Base-by-base conservation (phyloP, 2,888 invertebrate species). In the Patella caerulea region DNA sequence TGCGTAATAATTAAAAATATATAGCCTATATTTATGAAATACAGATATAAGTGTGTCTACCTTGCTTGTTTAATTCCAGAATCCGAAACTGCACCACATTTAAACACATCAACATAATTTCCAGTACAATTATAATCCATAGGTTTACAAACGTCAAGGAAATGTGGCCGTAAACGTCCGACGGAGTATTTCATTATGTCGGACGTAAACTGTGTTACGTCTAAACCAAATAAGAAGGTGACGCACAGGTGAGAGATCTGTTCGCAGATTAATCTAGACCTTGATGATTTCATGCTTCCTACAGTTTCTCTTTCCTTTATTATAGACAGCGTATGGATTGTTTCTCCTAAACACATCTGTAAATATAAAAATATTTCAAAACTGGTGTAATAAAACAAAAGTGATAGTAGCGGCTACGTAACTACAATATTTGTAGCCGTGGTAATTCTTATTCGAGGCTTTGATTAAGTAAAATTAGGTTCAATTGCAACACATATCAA, bases 111-210 rank as follows among this genome's bases (percentile, higher is more conserved):
- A 9, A 87, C 73, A 71, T 83, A 86, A n/a, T 71, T 55, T 73
- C 71, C 56, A 5, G 72, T 19, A 29, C 81, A 80, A 56, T 80
- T 72, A 12, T 15, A 54, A 55, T 77, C 75, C 11, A 86, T 74
- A 1, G 98, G 98, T 76, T 94, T 92, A 89, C 98, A 99, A 0
- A 98, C 95, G 84, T 94, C 94, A 90, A 97, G 94, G 93, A 98
- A 99, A 92, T 99, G 98, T 56, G 98, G 98, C 86, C 98, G 93
- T 85, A 98, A 92, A 76, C 98, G 94, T 71, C 98, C 98, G 83
- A 98, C 95, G 17, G 95, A 95, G 91, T 97, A 98, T 92, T 98
- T 98, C 83, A 96, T 96, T 83, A 97, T 94, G 91, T 98, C 98
- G 1, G 97, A 98, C 83, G 95, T 94, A 73, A 97, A 92, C 90